Conservation (phyloP, 2,113 vertebrate genomes). For the Passer montanus region DNA sequence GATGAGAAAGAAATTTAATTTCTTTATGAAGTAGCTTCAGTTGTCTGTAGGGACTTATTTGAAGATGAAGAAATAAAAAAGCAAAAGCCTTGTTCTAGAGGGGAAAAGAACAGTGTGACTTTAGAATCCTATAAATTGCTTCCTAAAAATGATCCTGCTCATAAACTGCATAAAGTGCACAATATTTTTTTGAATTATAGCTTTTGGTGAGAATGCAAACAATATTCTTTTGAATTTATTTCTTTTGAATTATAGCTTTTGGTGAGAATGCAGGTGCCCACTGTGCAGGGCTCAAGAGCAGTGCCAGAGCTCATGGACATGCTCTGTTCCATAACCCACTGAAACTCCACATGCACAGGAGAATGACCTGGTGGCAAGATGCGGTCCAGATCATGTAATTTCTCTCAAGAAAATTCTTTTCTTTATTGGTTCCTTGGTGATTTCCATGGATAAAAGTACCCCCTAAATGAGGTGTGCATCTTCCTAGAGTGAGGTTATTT, state of each 20-base stretch:
- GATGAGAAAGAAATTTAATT: not conserved
- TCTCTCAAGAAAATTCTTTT: not conserved
- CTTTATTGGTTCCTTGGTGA: not conserved
- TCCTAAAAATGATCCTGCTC: not conserved
- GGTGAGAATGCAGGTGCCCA: not conserved
- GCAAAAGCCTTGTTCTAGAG: not conserved
- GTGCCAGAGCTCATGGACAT: not conserved
- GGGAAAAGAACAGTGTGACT: not conserved
- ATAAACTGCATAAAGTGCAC: not conserved
- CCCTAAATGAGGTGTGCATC: not conserved
- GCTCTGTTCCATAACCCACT: not conserved
- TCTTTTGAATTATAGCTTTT: not conserved
- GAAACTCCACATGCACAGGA: not conserved
- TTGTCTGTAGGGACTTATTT: not conserved
- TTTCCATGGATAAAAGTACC: not conserved
- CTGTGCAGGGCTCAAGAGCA: not conserved
- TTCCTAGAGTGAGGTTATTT: not conserved
- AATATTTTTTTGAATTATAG: not conserved
- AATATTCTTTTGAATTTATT: not conserved
- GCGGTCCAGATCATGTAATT: not conserved
- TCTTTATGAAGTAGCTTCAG: not conserved
- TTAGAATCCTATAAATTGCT: not conserved
- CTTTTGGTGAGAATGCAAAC: not conserved
- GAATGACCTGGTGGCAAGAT: not conserved
- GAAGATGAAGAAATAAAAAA: not conserved